Evolutionary conservation across 2,888 invertebrate genomes (phyloP).

Genomic region (Leptinotarsa haldemani): DNA sequence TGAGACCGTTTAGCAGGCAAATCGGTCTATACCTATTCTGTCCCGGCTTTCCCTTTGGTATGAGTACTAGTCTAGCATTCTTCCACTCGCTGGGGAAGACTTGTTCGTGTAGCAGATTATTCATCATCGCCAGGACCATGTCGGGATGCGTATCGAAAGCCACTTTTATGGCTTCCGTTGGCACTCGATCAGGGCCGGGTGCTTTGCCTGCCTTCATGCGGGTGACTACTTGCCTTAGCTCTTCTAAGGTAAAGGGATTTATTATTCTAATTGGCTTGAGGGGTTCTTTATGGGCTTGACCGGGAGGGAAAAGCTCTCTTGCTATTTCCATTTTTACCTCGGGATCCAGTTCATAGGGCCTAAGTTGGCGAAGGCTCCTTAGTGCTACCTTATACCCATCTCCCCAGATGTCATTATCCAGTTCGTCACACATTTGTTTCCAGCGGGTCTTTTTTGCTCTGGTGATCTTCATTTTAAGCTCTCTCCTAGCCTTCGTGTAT

Average conservation of each 20-base stretch:
- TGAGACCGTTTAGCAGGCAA: constrained; percentile 35
- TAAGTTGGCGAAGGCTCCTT: background rate
- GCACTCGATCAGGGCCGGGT: constrained; percentile 47
- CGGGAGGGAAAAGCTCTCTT: background rate
- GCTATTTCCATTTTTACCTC: background rate
- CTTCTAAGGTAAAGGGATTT: constrained; percentile 36
- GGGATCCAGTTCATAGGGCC: background rate
- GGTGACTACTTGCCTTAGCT: constrained; percentile 33
- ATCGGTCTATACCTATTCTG: constrained; percentile 35
- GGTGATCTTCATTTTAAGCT: constrained; percentile 2
- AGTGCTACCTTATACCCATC: constrained; percentile 10
- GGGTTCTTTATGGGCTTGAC: background rate
- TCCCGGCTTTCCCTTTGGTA: constrained; percentile 27
- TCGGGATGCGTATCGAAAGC: constrained; percentile 30
- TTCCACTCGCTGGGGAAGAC: constrained; percentile 46
- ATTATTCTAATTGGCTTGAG: background rate
- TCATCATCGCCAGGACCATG: constrained; percentile 29
- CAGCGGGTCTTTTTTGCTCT: background rate
- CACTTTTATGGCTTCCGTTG: constrained; percentile 43
- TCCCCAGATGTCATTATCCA: constrained; percentile 22
- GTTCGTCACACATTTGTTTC: background rate
- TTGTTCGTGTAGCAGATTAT: constrained; percentile 25
- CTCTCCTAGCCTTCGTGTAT: constrained; percentile 1
- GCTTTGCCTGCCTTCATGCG: constrained; percentile 43
- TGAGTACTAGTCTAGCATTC: constrained; percentile 41